Conservation (phyloP, 2,797 vertebrate genomes). For the Phoxinus dragarum region DNA sequence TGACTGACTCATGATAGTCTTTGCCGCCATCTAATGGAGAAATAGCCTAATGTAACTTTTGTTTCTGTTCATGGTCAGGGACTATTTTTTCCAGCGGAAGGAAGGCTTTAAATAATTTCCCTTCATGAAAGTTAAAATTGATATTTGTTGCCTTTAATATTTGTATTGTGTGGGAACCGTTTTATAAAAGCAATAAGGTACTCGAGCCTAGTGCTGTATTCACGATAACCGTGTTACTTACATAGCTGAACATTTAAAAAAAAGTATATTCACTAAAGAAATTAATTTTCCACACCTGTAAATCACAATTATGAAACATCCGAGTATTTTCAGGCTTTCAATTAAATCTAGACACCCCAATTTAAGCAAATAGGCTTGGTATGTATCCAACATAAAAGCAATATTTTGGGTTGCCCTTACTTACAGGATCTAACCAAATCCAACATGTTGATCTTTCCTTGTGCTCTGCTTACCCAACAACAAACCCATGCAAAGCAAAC, state of each 20-base stretch:
- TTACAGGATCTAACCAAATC: slow-evolving; percentile 18
- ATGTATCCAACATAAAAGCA: neutral
- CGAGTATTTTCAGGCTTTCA: neutral
- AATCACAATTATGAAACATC: neutral
- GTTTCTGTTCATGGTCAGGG: too few species aligned
- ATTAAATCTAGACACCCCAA: neutral
- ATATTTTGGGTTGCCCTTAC: neutral
- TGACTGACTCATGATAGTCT: too few species aligned
- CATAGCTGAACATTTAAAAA: neutral
- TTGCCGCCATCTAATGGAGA: too few species aligned
- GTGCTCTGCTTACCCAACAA: slow-evolving; percentile 70
- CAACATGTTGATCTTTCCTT: neutral
- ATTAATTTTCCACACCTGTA: neutral
- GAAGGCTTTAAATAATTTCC: too few species aligned
- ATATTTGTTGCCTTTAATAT: too few species aligned
- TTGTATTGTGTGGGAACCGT: too few species aligned
- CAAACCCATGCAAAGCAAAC: slow-evolving; percentile 61
- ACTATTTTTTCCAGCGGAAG: too few species aligned
- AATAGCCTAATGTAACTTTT: too few species aligned
- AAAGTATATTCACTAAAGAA: neutral
- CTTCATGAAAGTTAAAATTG: too few species aligned
- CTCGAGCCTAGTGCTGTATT: too few species aligned
- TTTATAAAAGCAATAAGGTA: too few species aligned
- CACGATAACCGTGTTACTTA: too few species aligned
- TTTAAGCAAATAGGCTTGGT: neutral